A percentile compares a stretch with the other conserved stretches of the same genome.
Conservation (phyloP, 2,888 invertebrate species). For the Pantelozetes paolii region DNA sequence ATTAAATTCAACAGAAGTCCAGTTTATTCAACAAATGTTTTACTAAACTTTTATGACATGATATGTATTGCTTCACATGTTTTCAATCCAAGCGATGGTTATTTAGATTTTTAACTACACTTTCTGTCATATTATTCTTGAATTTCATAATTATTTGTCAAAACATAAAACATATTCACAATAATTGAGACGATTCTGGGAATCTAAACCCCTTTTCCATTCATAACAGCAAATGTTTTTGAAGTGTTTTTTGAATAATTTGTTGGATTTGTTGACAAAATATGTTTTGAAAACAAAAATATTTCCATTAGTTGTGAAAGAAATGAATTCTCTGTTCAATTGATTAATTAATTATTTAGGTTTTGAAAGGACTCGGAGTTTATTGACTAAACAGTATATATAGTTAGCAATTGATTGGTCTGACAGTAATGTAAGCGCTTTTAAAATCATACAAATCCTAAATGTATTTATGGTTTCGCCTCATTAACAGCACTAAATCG, state of each 20-base stretch:
- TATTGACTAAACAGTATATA: constrained; percentile 1
- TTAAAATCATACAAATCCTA: background rate
- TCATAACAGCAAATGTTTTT: too few relatives aligned
- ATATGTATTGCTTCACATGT: background rate
- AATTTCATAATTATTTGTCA: too few relatives aligned
- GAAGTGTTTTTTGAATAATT: too few relatives aligned
- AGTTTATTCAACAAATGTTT: background rate
- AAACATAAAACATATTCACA: too few relatives aligned
- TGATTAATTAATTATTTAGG: background rate
- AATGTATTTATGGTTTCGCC: constrained; percentile 17
- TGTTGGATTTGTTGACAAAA: too few relatives aligned
- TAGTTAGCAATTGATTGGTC: constrained; percentile 8
- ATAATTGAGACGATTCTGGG: too few relatives aligned
- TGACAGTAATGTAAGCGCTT: background rate
- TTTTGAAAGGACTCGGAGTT: background rate
- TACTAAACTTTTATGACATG: background rate
- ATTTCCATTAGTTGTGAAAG: too few relatives aligned
- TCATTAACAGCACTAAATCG: constrained; percentile 6
- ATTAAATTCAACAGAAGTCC: background rate
- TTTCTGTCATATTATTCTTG: too few relatives aligned
- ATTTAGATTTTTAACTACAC: background rate
- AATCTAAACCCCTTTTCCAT: too few relatives aligned
- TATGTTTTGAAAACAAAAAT: too few relatives aligned
- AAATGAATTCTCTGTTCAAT: too few relatives aligned
- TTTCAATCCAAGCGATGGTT: background rate